Evolutionary conservation across 2,797 vertebrate species (phyloP).

Genomic region (Enteromius anoplus): DNA sequence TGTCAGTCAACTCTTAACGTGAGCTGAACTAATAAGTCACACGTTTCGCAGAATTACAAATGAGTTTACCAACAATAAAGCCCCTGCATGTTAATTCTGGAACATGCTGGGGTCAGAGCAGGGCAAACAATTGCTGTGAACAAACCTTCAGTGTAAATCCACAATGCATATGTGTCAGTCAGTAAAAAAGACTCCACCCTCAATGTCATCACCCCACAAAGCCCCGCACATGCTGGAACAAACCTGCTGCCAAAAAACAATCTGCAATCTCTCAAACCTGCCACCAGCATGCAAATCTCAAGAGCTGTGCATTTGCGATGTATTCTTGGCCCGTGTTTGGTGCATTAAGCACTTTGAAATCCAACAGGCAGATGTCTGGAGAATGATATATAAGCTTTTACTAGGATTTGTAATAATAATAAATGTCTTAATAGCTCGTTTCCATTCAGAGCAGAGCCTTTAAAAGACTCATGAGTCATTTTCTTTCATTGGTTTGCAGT

Average conservation of each 20-base stretch:
- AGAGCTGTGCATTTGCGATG: neutral
- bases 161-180: constrained; percentile 61
- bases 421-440: constrained; percentile 14
- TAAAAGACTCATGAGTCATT: neutral
- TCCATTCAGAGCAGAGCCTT: constrained; percentile 9
- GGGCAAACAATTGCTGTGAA: constrained; percentile 15
- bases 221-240: constrained; percentile 53
- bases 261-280: constrained; percentile 21
- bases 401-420: constrained; percentile 6
- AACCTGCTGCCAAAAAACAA: neutral
- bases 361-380: neutral
- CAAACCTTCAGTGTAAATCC: constrained; percentile 36
- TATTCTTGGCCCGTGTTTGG: neutral
- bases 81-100: constrained; percentile 73
- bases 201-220: constrained; percentile 4
- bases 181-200: constrained; percentile 51
- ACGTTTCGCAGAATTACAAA: neutral
- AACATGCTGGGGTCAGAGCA: constrained; percentile 63
- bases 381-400: constrained; percentile 14
- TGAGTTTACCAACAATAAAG: constrained; percentile 58
- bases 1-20: constrained; percentile 44
- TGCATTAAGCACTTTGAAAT: neutral
- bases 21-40: constrained; percentile 48
- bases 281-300: neutral
- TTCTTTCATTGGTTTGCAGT: neutral